Conservation (phyloP, 64 coral and sea anemone species). For the Stichodactyla mertensii region DNA sequence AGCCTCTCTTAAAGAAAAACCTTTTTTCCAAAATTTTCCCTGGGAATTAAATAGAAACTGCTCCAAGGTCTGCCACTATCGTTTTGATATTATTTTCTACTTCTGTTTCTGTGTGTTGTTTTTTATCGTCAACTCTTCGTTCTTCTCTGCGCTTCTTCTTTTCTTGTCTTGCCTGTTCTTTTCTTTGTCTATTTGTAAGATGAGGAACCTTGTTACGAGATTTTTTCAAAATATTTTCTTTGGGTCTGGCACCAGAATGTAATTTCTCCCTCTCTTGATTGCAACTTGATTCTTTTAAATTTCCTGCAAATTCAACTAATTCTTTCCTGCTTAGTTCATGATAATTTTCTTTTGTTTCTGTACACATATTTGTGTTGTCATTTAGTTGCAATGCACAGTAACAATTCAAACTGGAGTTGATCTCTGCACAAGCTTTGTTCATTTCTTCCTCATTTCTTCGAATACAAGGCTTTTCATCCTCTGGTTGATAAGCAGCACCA, state of each 20-base stretch:
- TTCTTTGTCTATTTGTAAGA: constrained; percentile 82
- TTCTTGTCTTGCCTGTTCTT: constrained; percentile 91
- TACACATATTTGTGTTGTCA: not conserved
- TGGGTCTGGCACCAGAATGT: constrained; percentile 63
- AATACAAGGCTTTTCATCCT: not conserved
- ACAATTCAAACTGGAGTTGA: not conserved
- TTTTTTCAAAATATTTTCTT: constrained; percentile 21
- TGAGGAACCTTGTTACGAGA: constrained; percentile 23
- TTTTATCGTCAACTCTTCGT: constrained; percentile 36
- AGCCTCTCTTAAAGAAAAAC: too few relatives aligned
- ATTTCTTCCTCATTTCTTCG: not conserved
- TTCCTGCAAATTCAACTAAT: constrained; percentile 19
- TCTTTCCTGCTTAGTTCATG: not conserved
- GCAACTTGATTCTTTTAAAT: constrained; percentile 1
- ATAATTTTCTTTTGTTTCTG: not conserved
- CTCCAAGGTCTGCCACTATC: constrained; percentile 19
- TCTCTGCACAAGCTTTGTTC: not conserved
- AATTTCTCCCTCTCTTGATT: not conserved
- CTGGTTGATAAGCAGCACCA: not conserved
- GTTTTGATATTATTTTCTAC: not conserved
- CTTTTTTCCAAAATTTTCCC: too few relatives aligned
- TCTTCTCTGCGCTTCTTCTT: constrained; percentile 85
- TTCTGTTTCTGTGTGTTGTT: not conserved
- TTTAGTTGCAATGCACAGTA: not conserved
- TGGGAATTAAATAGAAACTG: not conserved